These are phyloP conservation scores for Pempheris klunzingeri DNA, from an alignment of 2,797 vertebrate genomes.

Conservation along the genomic window DNA sequence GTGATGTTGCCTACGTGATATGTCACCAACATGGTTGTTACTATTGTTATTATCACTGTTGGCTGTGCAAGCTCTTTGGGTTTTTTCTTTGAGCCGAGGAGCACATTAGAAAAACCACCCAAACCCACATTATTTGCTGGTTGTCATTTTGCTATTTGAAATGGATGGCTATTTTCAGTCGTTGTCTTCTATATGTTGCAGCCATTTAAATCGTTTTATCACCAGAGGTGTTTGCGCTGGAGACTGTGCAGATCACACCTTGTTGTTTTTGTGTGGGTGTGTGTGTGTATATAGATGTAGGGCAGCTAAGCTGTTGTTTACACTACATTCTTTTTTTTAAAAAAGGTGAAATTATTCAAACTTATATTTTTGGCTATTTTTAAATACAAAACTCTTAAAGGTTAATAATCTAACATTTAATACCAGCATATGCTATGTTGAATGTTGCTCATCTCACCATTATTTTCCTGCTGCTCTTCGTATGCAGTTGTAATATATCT, in stretches of 20 bases:
- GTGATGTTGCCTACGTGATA: background rate
- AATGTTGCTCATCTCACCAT: background rate
- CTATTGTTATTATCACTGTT: background rate
- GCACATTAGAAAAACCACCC: background rate
- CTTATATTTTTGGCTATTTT: background rate
- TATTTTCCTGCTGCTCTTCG: background rate
- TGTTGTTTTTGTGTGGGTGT: background rate
- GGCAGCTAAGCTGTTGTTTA: background rate
- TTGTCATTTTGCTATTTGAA: background rate
- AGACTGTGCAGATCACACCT: background rate
- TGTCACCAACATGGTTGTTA: background rate
- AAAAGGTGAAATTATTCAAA: background rate
- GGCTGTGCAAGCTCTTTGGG: background rate
- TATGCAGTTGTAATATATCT: background rate
- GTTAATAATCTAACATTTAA: background rate
- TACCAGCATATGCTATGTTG: background rate
- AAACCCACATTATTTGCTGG: background rate
- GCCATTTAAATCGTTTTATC: constrained; percentile 11
- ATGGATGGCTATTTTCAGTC: background rate
- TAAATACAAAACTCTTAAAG: background rate
- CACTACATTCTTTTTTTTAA: background rate
- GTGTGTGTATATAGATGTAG: background rate
- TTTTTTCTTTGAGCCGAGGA: background rate
- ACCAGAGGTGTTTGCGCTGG: background rate
- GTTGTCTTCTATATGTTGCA: background rate